phyloP scores from a whole-genome alignment of 2,113 vertebrate species.

The Zootoca vivipara region DNA sequence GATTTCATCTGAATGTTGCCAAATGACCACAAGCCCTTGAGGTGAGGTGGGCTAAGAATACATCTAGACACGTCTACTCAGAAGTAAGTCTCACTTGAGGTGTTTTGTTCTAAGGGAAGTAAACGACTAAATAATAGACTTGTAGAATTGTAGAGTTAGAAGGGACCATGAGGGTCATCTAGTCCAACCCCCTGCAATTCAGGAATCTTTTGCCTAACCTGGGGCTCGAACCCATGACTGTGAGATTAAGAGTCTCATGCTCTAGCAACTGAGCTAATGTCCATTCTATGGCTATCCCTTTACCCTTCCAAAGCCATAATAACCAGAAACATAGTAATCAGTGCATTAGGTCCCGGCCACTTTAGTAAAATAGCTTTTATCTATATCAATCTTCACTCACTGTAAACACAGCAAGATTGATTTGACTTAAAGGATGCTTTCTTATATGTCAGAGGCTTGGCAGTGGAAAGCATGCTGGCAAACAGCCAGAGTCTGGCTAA shows the following conservation, averaged over 20 bases:
- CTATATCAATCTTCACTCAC: neutral
- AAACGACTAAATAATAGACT: neutral
- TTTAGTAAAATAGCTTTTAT: constrained; percentile 12
- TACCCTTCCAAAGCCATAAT: neutral
- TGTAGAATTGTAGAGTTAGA: no score
- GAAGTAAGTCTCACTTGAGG: neutral
- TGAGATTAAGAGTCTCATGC: neutral
- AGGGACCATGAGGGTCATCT: no score
- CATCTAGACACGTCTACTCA: neutral
- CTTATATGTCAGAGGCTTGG: neutral
- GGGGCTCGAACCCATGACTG: no score
- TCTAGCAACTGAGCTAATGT: no score
- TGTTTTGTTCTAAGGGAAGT: neutral
- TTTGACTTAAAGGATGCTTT: constrained; percentile 7
- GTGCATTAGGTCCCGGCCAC: neutral
- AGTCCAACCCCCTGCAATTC: no score
- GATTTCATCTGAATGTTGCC: neutral
- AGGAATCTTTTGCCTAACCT: no score
- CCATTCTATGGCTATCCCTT: neutral
- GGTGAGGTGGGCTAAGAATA: neutral
- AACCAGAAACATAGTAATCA: neutral
- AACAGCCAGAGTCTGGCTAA: constrained; percentile 71
- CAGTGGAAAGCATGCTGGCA: constrained; percentile 34
- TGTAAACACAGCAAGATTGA: neutral
- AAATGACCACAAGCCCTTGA: neutral